Evolutionary conservation across 1,140 invertebrate genomes (phyloP), one percentile per base, ranked within the genome.

Genomic region (Pristionchus pacificus): DNA sequence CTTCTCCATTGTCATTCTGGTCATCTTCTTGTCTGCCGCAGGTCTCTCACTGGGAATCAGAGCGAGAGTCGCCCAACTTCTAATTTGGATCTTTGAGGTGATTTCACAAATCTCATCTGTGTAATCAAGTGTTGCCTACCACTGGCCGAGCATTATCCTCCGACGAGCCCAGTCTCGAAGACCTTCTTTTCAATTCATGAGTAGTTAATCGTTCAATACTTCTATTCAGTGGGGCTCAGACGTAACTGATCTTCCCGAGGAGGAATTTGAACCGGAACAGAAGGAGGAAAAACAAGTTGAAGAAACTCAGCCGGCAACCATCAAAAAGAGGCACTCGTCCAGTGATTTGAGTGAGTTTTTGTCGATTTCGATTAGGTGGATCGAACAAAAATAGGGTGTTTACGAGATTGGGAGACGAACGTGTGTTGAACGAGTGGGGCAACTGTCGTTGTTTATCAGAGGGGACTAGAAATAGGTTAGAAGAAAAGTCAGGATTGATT

Each of bases 161-260:
- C n/a, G n/a, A n/a, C n/a, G n/a, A n/a, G n/a, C n/a, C n/a, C n/a
- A n/a, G n/a, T n/a, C n/a, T n/a, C 60, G 15, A 61, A 27, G 60
- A 10, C 15, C 60, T 30, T 61, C 60, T 30, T 61, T n/a, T 27
- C 6, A 61, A 10, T n/a, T 30, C 6, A 61, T 10, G 60, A 27
- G 60, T 27, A 10, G 3, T n/a, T 10, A 27, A 15, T 61, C n/a
- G 25, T 61, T 61, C n/a, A 61, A 27, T 30, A 15, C 25, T 61
- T 61, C 3, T 61, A 10, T 67, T 67, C 55, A 67, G 65, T 67
- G 65, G 65, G 65, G 65, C 2, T 38, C 65, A n/a, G 3, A 27
- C 3, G 33, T 57, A 2, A 10, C 2, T 29, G 65, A 67, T 49
- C 14, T 27, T 13, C 15, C 24, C n/a, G n/a, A 29, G 10, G 63